phyloP scores from a whole-genome alignment of 2,888 invertebrate genomes.

The Atherix ibis region DNA sequence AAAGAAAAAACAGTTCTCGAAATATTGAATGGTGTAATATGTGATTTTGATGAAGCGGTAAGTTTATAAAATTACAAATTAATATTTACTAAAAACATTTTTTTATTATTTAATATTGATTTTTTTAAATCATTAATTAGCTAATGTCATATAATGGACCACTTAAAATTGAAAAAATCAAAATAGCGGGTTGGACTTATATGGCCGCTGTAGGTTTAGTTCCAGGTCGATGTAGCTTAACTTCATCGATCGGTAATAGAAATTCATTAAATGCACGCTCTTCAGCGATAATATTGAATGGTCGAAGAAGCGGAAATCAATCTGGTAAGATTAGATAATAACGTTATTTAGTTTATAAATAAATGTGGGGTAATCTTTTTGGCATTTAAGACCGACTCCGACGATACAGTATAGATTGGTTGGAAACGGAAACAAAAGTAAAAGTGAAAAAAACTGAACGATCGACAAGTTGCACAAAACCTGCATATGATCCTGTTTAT shows the following conservation, averaged over 20 bases:
- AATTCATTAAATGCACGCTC: conserved; percentile 11
- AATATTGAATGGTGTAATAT: conserved; percentile 78
- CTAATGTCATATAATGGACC: conserved; percentile 41
- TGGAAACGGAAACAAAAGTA: too few relatives aligned
- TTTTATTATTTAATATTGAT: neutral
- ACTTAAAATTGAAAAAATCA: conserved; percentile 82
- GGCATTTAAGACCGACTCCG: too few relatives aligned
- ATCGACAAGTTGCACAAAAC: too few relatives aligned
- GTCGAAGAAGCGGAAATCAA: conserved; percentile 30
- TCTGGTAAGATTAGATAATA: conserved; percentile 32
- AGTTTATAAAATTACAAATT: conserved; percentile 32
- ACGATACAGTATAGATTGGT: conserved; percentile 8
- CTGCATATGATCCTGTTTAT: conserved; percentile 36
- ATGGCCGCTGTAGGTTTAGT: conserved; percentile 93
- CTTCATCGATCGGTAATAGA: conserved; percentile 27
- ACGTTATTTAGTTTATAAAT: conserved; percentile 30
- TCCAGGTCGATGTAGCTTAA: conserved; percentile 48
- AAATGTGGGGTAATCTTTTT: neutral
- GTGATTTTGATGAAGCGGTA: conserved; percentile 68
- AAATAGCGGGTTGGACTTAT: conserved; percentile 91
- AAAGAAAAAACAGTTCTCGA: conserved; percentile 48
- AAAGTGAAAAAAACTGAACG: too few relatives aligned
- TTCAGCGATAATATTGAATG: conserved; percentile 22
- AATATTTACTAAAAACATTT: conserved; percentile 1
- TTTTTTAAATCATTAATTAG: conserved; percentile 22